These are phyloP conservation scores for Alviniconcha strummeri DNA, from an alignment of 2,888 invertebrate species.

Conservation along the genomic window DNA sequence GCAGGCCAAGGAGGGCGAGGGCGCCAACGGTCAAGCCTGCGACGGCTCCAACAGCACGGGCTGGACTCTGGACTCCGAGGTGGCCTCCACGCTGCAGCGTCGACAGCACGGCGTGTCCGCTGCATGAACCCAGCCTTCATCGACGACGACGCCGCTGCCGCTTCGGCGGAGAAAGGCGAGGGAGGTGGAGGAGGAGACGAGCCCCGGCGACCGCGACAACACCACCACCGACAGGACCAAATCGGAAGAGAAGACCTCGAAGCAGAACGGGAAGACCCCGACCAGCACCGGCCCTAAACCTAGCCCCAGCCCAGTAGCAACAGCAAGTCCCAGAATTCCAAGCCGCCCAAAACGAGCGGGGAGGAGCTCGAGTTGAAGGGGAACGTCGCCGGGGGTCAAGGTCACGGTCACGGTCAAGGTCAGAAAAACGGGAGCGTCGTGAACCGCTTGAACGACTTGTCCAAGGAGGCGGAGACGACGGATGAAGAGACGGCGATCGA, in stretches of 20 bases:
- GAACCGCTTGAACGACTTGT: too few relatives aligned
- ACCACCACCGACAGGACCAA: neutral
- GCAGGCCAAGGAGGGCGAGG: constrained; percentile 23
- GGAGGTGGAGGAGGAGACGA: neutral
- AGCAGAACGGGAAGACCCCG: neutral
- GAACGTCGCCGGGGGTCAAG: neutral
- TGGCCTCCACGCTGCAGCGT: constrained; percentile 37
- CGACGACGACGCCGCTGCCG: constrained; percentile 39
- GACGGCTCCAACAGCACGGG: constrained; percentile 21
- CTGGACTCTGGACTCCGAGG: constrained; percentile 29
- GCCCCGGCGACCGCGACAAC: neutral
- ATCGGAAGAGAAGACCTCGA: neutral
- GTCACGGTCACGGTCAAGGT: neutral
- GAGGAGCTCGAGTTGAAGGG: constrained; percentile 1
- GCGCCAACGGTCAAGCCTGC: constrained; percentile 29
- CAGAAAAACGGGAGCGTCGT: too few relatives aligned
- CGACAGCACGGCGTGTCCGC: constrained; percentile 35
- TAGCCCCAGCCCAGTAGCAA: too few relatives aligned
- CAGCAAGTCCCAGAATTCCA: neutral
- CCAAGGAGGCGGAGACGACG: constrained; percentile 38
- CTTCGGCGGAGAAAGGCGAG: neutral
- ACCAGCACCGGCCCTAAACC: too few relatives aligned
- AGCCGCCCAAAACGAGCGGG: neutral
- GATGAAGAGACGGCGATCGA: constrained; percentile 36
- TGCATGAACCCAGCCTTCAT: constrained; percentile 45